Conservation (phyloP, 2,113 vertebrate species). For the Danio rerio region DNA sequence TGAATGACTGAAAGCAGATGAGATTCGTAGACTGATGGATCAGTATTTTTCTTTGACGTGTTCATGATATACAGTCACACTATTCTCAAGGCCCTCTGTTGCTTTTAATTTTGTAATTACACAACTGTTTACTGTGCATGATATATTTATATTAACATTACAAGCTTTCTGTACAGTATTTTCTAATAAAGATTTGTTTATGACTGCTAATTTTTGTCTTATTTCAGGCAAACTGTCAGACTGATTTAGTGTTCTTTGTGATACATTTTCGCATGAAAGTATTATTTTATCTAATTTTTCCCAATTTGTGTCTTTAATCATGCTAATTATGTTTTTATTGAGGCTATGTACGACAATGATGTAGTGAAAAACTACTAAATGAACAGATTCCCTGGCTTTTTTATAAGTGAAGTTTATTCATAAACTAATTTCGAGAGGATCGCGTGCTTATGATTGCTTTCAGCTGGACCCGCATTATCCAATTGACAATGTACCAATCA, state of each 20-base stretch:
- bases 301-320: neutral
- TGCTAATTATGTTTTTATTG: neutral
- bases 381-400: too few relatives aligned
- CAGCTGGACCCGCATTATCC: too few relatives aligned
- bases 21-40: neutral
- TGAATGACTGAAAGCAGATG: neutral
- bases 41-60: neutral
- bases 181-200: neutral
- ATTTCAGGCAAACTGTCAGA: neutral
- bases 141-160: too few relatives aligned
- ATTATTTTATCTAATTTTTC: neutral
- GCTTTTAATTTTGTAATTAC: neutral
- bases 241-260: neutral
- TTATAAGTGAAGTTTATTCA: too few relatives aligned
- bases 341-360: neutral
- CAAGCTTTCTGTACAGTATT: neutral
- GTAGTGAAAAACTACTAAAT: too few relatives aligned
- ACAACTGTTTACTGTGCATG: neutral
- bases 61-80: neutral
- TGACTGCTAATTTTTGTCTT: neutral
- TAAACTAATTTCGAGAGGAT: too few relatives aligned
- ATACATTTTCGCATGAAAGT: neutral
- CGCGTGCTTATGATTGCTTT: too few relatives aligned
- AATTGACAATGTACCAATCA: too few relatives aligned
- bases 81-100: neutral